phyloP scores from a whole-genome alignment of 2,888 invertebrate genomes.

The Caenorhabditis sp. region DNA sequence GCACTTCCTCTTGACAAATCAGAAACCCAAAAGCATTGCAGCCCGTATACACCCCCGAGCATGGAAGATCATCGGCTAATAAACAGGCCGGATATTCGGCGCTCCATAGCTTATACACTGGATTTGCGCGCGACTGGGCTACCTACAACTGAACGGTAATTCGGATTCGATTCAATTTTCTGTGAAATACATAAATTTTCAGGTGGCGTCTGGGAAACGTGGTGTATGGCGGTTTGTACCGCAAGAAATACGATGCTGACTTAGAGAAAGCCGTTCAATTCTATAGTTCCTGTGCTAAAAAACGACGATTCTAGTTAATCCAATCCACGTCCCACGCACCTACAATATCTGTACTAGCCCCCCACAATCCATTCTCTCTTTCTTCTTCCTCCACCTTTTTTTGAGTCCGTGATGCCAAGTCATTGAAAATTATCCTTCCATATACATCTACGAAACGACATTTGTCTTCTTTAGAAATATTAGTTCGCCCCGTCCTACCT shows the following conservation, averaged over 20 bases:
- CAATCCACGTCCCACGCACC: background rate
- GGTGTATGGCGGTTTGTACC: conserved; percentile 67
- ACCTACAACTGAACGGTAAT: conserved; percentile 67
- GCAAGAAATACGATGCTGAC: conserved; percentile 59
- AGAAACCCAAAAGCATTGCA: conserved; percentile 41
- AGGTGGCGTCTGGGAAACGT: conserved; percentile 70
- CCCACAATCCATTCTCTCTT: conserved; percentile 10
- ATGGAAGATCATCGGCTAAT: conserved; percentile 61
- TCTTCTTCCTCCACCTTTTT: conserved; percentile 24
- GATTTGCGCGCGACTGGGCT: conserved; percentile 70
- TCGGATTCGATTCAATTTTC: background rate
- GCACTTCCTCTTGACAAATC: conserved; percentile 21
- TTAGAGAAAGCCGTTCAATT: conserved; percentile 59
- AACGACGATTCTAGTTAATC: conserved; percentile 41
- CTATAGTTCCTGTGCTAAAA: conserved; percentile 58
- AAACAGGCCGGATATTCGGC: conserved; percentile 67
- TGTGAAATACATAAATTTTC: conserved; percentile 8
- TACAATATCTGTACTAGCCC: conserved; percentile 23
- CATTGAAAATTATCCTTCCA: conserved; percentile 57
- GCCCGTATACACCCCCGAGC: conserved; percentile 61
- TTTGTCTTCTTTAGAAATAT: conserved; percentile 24
- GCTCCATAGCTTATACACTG: conserved; percentile 71
- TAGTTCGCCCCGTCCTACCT: conserved; percentile 22
- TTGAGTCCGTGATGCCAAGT: conserved; percentile 55
- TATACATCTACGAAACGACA: conserved; percentile 47